A percentile compares a stretch with the other conserved stretches of the same genome.
Evolutionary conservation across 92 coral and sea anemone genomes (phyloP).

Genomic region (Virgularia gustaviana): DNA sequence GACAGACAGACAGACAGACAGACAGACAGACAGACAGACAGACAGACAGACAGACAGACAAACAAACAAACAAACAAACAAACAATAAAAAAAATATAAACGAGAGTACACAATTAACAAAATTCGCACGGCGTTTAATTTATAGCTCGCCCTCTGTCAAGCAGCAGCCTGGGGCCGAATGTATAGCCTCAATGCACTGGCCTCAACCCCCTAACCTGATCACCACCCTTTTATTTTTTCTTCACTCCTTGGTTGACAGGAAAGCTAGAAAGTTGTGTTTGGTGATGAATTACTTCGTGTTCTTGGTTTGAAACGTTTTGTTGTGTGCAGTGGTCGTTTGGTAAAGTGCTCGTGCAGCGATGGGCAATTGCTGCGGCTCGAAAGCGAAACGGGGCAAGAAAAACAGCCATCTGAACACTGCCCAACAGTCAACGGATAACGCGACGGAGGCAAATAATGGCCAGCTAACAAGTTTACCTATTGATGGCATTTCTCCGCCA

Average conservation of each 20-base stretch:
- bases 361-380: slow-evolving; percentile 44
- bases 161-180: neutral
- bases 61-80: neutral
- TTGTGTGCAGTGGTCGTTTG: neutral
- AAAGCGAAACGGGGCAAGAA: slow-evolving; percentile 8
- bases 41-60: neutral
- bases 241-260: slow-evolving; percentile 3
- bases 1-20: too few species aligned
- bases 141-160: neutral
- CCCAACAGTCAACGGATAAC: slow-evolving; percentile 25
- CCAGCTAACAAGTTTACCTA: slow-evolving; percentile 15
- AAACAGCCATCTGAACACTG: neutral
- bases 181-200: slow-evolving; percentile 1
- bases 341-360: slow-evolving; percentile 6
- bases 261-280: neutral
- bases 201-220: too few species aligned
- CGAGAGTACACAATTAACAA: too few species aligned
- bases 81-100: too few species aligned
- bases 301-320: slow-evolving; percentile 1
- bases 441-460: slow-evolving; percentile 16
- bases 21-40: too few species aligned
- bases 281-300: neutral
- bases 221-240: neutral
- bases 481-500: neutral
- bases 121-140: too few species aligned